Conservation (phyloP, 2,113 vertebrate species). For the Myiopsitta monachus region DNA sequence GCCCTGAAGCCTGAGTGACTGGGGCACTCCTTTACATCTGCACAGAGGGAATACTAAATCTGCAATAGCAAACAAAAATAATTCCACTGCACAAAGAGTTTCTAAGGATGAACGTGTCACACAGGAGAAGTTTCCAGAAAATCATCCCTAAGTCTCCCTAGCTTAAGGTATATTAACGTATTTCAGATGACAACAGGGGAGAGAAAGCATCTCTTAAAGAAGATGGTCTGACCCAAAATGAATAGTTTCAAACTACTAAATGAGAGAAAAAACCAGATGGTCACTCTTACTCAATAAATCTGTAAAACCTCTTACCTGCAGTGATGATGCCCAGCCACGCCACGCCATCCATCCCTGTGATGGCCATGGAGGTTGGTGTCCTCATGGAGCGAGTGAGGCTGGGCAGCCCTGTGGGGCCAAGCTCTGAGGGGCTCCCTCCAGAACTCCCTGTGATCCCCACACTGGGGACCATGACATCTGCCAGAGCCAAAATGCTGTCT, state of each 20-base stretch:
- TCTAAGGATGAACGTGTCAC: not conserved
- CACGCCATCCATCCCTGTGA: rapidly evolving
- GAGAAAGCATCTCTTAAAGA: not conserved
- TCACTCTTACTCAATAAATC: not conserved
- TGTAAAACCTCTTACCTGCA: not conserved
- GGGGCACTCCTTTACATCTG: not conserved
- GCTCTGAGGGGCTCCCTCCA: rapidly evolving
- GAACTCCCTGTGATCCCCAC: rapidly evolving
- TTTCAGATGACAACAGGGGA: not conserved
- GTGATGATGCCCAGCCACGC: rapidly evolving
- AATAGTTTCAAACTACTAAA: not conserved
- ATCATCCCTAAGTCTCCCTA: not conserved
- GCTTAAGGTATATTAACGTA: no score
- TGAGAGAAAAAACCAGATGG: not conserved
- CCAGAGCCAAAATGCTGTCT: rapidly evolving
- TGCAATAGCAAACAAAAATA: not conserved
- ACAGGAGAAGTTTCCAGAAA: not conserved
- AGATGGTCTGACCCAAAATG: not conserved
- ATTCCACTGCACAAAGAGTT: not conserved
- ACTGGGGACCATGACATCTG: rapidly evolving
- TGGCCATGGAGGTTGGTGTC: rapidly evolving
- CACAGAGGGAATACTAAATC: rapidly evolving
- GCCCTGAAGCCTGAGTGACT: not conserved
- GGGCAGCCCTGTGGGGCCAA: rapidly evolving
- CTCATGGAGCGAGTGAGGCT: rapidly evolving